A percentile compares a stretch with the other conserved stretches of the same genome.
These are phyloP conservation scores for Onychomys leucogaster DNA, from an alignment of 2,797 vertebrate genomes.

Conservation along the genomic window DNA sequence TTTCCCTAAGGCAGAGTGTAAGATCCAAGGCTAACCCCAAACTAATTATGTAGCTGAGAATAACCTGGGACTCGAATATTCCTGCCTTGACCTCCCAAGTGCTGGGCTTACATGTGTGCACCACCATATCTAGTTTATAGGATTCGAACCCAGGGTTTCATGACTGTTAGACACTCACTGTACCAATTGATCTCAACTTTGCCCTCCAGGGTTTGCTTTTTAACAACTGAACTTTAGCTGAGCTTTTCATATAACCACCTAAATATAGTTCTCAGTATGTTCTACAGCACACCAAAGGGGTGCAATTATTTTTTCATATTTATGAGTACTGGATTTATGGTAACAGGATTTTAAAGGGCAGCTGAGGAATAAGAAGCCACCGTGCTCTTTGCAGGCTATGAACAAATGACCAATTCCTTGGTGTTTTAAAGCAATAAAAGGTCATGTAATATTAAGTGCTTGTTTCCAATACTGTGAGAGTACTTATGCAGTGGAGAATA, in stretches of 20 bases:
- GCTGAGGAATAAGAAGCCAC: neutral
- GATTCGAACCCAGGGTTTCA: neutral
- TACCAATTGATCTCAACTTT: neutral
- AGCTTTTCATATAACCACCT: neutral
- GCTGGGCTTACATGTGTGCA: neutral
- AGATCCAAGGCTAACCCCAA: neutral
- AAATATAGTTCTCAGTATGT: neutral
- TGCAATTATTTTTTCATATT: neutral
- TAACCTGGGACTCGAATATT: neutral
- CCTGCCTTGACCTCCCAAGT: neutral
- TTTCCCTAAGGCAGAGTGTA: neutral
- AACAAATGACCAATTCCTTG: conserved; percentile 23
- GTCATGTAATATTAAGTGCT: conserved; percentile 7
- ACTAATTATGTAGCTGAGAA: neutral
- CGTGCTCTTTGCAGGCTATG: neutral
- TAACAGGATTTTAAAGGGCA: neutral
- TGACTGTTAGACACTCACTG: neutral
- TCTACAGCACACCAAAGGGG: neutral
- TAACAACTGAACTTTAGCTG: neutral
- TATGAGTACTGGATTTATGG: neutral
- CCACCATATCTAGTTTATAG: neutral
- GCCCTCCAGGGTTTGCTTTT: neutral
- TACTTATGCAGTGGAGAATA: neutral
- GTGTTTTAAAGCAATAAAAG: conserved; percentile 63
- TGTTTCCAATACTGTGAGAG: conserved; percentile 49